Evolutionary conservation across 2,797 vertebrate species (phyloP).

Genomic region (Cynodonichthys magdalenae): DNA sequence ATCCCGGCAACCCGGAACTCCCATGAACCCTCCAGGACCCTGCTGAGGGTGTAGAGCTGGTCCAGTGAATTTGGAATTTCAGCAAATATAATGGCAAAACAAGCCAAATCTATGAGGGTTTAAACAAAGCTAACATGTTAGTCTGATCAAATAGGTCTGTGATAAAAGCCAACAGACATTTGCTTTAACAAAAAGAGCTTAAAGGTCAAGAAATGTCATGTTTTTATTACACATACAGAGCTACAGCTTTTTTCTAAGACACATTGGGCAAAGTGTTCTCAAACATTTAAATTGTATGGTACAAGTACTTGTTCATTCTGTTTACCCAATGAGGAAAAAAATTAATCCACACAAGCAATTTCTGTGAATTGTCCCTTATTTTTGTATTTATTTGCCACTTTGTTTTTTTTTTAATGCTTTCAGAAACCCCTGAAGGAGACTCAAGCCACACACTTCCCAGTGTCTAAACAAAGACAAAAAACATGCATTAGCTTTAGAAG

Average conservation of each 20-base stretch:
- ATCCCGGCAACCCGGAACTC: no score
- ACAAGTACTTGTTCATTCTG: neutral
- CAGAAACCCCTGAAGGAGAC: conserved; percentile 40
- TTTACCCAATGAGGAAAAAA: neutral
- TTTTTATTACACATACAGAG: conserved; percentile 16
- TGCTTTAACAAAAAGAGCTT: conserved; percentile 36
- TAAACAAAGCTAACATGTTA: conserved; percentile 38
- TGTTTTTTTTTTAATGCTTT: conserved; percentile 30
- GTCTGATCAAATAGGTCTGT: conserved; percentile 3
- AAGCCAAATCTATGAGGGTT: neutral
- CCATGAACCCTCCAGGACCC: no score
- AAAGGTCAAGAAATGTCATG: conserved; percentile 49
- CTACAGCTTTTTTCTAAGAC: neutral
- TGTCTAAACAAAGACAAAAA: conserved; percentile 5
- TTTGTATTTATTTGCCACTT: neutral
- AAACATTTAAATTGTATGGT: no score
- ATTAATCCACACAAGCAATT: neutral
- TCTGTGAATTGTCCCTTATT: neutral
- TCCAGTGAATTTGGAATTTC: conserved; percentile 1
- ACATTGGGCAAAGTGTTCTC: no score
- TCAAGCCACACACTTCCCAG: conserved; percentile 39
- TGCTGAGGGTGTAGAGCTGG: no score
- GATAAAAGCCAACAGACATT: conserved; percentile 27
- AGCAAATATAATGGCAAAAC: conserved; percentile 25
- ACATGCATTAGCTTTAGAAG: conserved; percentile 39